Evolutionary conservation across 2,888 invertebrate genomes (phyloP).

Genomic region (Ochropacha duplaris): DNA sequence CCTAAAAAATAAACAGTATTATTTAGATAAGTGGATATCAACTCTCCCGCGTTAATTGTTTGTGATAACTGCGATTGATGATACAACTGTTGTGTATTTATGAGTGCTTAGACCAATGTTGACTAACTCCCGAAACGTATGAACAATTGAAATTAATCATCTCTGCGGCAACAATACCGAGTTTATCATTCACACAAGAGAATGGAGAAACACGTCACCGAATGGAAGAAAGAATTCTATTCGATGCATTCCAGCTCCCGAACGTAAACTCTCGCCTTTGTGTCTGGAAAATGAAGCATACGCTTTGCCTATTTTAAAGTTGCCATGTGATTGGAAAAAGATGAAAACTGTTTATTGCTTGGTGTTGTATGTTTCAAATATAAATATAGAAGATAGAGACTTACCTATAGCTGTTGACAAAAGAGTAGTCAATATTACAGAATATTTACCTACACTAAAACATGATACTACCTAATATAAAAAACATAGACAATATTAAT

Average conservation of each 20-base stretch:
- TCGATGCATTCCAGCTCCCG: slow-evolving; percentile 51
- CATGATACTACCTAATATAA: no score
- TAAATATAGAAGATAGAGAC: neutral
- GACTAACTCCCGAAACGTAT: neutral
- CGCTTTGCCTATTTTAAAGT: slow-evolving; percentile 12
- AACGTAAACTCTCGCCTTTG: slow-evolving; percentile 34
- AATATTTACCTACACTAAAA: no score
- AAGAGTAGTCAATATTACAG: no score
- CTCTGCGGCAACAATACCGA: neutral
- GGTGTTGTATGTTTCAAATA: neutral
- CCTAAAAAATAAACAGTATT: neutral
- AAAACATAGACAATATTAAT: no score
- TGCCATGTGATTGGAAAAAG: slow-evolving; percentile 1
- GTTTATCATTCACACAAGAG: slow-evolving; percentile 8
- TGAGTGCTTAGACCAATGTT: neutral
- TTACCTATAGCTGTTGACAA: no score
- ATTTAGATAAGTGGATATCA: neutral
- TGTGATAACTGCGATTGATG: neutral
- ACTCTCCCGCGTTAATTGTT: neutral
- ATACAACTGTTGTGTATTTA: neutral
- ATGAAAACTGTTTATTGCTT: neutral
- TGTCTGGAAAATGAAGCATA: slow-evolving; percentile 38
- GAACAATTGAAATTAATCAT: neutral
- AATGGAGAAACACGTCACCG: slow-evolving; percentile 48
- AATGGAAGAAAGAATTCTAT: slow-evolving; percentile 52